A percentile compares a stretch with the other conserved stretches of the same genome.
phyloP scores from a whole-genome alignment of 2,888 invertebrate species.

The Biston betularia region DNA sequence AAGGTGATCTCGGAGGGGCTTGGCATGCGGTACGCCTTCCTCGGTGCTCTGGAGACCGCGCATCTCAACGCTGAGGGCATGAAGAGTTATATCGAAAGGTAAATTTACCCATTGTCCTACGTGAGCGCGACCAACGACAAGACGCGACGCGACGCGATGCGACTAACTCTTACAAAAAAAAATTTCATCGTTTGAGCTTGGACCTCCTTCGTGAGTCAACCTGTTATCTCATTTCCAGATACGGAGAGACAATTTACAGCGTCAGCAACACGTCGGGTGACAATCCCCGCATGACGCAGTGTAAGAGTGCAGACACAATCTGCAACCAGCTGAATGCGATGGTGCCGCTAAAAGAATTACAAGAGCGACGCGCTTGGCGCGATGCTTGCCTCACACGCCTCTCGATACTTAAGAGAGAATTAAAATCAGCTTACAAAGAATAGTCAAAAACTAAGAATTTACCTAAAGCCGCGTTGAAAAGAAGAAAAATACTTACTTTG shows the following conservation, averaged over 20 bases:
- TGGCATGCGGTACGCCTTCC: slow-evolving; percentile 97
- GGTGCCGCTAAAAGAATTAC: slow-evolving; percentile 91
- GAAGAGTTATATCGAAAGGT: slow-evolving; percentile 87
- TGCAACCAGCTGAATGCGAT: slow-evolving; percentile 90
- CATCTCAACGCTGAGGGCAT: slow-evolving; percentile 97
- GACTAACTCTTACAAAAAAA: no score
- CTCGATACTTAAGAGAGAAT: slow-evolving; percentile 91
- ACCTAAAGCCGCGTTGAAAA: no score
- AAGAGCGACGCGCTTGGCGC: slow-evolving; percentile 92
- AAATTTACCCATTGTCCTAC: neutral
- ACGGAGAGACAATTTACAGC: slow-evolving; percentile 85
- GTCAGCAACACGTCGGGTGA: slow-evolving; percentile 92
- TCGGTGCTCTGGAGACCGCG: slow-evolving; percentile 97
- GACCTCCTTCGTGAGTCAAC: neutral
- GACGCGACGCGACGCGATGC: neutral
- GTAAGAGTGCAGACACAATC: slow-evolving; percentile 88
- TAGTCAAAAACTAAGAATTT: slow-evolving; percentile 15
- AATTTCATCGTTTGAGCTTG: neutral
- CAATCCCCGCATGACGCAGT: slow-evolving; percentile 89
- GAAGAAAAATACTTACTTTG: no score
- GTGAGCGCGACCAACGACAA: no score
- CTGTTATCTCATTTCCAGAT: slow-evolving; percentile 59
- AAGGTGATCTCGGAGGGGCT: slow-evolving; percentile 97
- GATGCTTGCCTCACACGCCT: slow-evolving; percentile 93
- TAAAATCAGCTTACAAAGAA: slow-evolving; percentile 77